Evolutionary conservation across 2,113 vertebrate genomes (phyloP), one percentile per base, ranked within the genome.

Genomic region (Smithornis capensis): DNA sequence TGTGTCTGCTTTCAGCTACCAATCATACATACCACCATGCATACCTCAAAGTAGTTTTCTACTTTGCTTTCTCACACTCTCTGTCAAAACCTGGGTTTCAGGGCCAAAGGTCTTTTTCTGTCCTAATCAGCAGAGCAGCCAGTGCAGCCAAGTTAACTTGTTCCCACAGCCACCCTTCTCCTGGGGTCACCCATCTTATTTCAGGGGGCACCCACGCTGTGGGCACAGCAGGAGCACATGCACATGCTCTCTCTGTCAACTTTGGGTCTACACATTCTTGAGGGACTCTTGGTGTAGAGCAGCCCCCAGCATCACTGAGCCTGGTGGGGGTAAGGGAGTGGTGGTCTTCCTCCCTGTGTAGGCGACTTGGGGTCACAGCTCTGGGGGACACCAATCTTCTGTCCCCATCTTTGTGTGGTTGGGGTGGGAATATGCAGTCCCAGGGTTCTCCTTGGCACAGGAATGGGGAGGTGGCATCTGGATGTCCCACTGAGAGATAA

Each of bases 401-500:
- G n/a, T 47, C 31, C 21, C 31, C 19, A 6, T 53, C 42, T 67
- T 71, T 17, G 4, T 49, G 47, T 42, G 31, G 29, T 7, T 81
- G 60, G 0, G 3, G 29, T 27, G 53, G 38, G 10, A 55, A 4
- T 21, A 22, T 0, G 0, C 14, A 47, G 35, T 44, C 28, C 31
- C 33, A 71, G 53, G 22, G 12, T 3, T 83, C 50, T 59, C 33
- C 27, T 19, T 38, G 49, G 38, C 38, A 75, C 7, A 7, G 52
- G 27, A 21, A 50, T 9, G 56, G 19, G 21, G 70, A 75, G 4
- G 19, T 76, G 59, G 24, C 49, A 65, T 31, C 2, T 11, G 12
- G 21, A 35, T 29, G 25, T 69, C 37, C 63, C 60, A 35, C 12
- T 5, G 3, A 70, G 3, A 70, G 31, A 50, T 19, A 50, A 14